phyloP scores from a whole-genome alignment of 1,140 invertebrate genomes.

The Nasonia vitripennis region DNA sequence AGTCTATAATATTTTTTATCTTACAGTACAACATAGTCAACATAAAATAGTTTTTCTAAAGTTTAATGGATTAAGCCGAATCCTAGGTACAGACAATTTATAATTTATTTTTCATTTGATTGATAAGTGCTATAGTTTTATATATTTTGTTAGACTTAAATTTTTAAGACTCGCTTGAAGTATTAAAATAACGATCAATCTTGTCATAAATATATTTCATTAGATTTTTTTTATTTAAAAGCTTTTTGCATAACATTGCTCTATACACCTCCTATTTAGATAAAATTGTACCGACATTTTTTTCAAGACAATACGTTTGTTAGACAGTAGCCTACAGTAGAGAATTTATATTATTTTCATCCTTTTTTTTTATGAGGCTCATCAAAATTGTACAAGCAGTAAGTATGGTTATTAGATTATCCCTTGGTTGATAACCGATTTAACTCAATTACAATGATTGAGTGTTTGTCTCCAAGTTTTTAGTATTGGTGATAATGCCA shows the following conservation, averaged over 20 bases:
- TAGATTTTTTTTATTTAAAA: constrained; percentile 69
- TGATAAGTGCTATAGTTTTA: constrained; percentile 39
- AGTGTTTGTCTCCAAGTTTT: constrained; percentile 6
- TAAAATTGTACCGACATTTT: constrained; percentile 64
- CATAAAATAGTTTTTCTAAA: constrained; percentile 42
- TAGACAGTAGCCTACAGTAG: constrained; percentile 29
- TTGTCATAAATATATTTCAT: constrained; percentile 63
- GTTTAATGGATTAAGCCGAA: constrained; percentile 35
- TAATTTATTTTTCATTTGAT: constrained; percentile 38
- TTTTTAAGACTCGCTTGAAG: constrained; percentile 46
- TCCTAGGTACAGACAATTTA: constrained; percentile 50
- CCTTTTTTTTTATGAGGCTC: constrained; percentile 45
- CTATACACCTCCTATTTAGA: constrained; percentile 65
- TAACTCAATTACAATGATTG: constrained; percentile 27
- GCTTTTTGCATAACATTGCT: constrained; percentile 67
- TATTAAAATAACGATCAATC: constrained; percentile 55
- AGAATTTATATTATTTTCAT: constrained; percentile 46
- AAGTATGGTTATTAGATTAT: constrained; percentile 11
- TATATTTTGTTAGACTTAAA: constrained; percentile 49
- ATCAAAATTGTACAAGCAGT: constrained; percentile 42
- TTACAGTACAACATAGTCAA: constrained; percentile 44
- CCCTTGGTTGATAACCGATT: constrained; percentile 23
- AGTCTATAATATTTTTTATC: constrained; percentile 46
- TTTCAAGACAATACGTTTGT: constrained; percentile 42
- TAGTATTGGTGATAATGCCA: constrained; percentile 41